Base-by-base conservation (phyloP, 1,140 invertebrate species). In the Trigoniulus corallinus region DNA sequence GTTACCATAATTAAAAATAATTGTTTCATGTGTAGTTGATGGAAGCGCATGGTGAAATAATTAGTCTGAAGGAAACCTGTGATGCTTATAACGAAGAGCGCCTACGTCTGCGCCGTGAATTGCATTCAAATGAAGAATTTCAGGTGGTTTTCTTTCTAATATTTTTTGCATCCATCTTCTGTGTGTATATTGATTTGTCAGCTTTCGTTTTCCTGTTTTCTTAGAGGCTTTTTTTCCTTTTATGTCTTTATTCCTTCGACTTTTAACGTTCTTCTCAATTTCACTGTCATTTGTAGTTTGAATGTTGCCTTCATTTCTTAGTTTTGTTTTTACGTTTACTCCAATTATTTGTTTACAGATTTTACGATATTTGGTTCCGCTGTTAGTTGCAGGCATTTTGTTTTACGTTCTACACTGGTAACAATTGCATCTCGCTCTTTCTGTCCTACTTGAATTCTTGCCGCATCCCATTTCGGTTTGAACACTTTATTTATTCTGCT, bases 61-160 rank as follows among this genome's bases (percentile, higher is more conserved):
- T 52, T 18, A 20, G 48, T 3, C 18, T 55, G 2, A 55, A 55
- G 26, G 54, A 55, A 34, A 43, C 46, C 12, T 55, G 45, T 37
- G 50, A 48, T 10, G 54, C 51, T 26, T 55, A 50, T 29, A 55
- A 52, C 39, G 47, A 47, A 41, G 47, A 55, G 15, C 51, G 51
- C 34, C 47, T 51, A 4, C 41, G 48, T 25, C 26, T 52, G 7
- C 54, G 51, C 18, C 39, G 51, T 25, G 54, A 55, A 29, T 39
- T 55, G 13, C 41, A 49, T 29, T n/a, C 29, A 4, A 52, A 46
- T 27, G 50, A 55, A 49, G 51, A 55, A 37, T 42, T 52, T 18
- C 34, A 52, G 43, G 22, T 55, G 10, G 13, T 34, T 34, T 7
- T 34, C 15, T 34, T 34, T 7, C 29, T 34, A 34, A 34, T 34